Evolutionary conservation across 2,888 invertebrate genomes (phyloP), one percentile per base, ranked within the genome.

Genomic region (Stegophylla sp.): DNA sequence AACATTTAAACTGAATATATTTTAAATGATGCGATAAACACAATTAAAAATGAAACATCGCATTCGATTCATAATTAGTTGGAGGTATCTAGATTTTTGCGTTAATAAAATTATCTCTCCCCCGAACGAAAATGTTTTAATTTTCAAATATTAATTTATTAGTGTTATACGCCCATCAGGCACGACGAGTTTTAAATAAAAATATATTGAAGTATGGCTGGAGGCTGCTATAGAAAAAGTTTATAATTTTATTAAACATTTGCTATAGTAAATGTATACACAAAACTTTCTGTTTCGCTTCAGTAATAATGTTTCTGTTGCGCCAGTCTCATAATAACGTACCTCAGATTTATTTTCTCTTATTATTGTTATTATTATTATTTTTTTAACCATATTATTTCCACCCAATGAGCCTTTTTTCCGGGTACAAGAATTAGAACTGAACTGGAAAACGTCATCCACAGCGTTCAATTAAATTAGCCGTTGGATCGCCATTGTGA

Each of bases 391-490:
- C 51, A 17, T 64, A 41, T 64, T 64, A 63, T 74, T 64, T 63
- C 51, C 12, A 28, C 5, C 3, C 23, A 4, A 74, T 20, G 51
- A 28, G 26, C 15, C 23, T 34, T 34, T 64, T 73, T 51, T 75
- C 17, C 48, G 23, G 20, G n/a, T 43, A 59, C 23, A 43, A 69
- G 20, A 15, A 41, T 15, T 61, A 48, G 3, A 64, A 41, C 10
- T 45, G 12, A 51, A 23, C 63, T 34, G 51, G 26, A 64, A 64
- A 75, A 75, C 26, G 41, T 75, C 75, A 53, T 23, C n/a, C 13
- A 12, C 64, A 75, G 41, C 26, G 17, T 64, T 64, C 45, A 41
- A 75, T 64, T 64, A 64, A 53, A 75, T 51, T 23, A 20, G 13
- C 64, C 26, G n/a, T 53, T 12, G 51, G 34, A 45, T 28, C 20